These are phyloP conservation scores for Macrocentrus cingulum DNA, from an alignment of 1,140 invertebrate genomes.

Conservation along the genomic window DNA sequence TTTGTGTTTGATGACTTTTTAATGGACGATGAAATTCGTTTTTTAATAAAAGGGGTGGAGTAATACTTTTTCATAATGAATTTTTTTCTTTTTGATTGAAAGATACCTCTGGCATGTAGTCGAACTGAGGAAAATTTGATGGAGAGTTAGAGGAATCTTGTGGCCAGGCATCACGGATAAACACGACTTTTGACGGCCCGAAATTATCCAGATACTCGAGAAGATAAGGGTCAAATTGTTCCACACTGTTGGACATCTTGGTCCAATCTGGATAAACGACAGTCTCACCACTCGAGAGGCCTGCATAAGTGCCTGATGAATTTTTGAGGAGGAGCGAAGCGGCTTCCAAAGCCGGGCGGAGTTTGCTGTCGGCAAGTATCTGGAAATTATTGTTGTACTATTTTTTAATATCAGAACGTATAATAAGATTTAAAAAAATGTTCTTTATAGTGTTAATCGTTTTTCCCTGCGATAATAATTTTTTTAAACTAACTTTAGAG, in stretches of 20 bases:
- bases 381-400: too few relatives aligned
- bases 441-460: too few relatives aligned
- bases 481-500: too few relatives aligned
- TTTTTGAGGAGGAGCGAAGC: neutral
- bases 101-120: slow-evolving; percentile 35
- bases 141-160: slow-evolving; percentile 15
- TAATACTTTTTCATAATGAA: too few relatives aligned
- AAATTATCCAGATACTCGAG: slow-evolving; percentile 25
- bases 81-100: too few relatives aligned
- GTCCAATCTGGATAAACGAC: slow-evolving; percentile 38
- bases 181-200: neutral
- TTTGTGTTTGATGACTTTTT: too few relatives aligned
- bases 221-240: slow-evolving; percentile 20
- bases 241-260: slow-evolving; percentile 7
- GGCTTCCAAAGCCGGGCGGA: neutral
- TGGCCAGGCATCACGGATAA: slow-evolving; percentile 32
- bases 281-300: slow-evolving; percentile 10
- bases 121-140: slow-evolving; percentile 19
- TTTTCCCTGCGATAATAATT: too few relatives aligned
- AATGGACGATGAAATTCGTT: too few relatives aligned
- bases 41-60: too few relatives aligned
- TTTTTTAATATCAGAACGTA: too few relatives aligned
- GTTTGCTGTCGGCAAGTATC: slow-evolving; percentile 15
- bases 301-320: slow-evolving; percentile 21
- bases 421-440: too few relatives aligned